Conservation (phyloP, 2,888 invertebrate species). For the Branchinecta sandiegonensis region DNA sequence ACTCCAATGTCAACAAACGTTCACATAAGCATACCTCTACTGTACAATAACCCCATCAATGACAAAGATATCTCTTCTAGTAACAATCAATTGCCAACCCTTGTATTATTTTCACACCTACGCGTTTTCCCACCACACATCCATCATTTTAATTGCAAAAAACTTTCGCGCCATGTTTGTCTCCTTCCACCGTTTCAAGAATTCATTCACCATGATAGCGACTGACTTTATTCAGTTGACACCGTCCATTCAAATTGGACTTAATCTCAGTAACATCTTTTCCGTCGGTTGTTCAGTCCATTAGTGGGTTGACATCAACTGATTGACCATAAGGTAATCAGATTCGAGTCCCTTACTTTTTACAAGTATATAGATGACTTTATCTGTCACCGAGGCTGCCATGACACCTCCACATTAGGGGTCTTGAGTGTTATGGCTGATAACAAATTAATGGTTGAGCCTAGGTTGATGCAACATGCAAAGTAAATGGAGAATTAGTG, state of each 20-base stretch:
- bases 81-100: too few relatives aligned
- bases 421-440: neutral
- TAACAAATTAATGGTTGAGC: conserved; percentile 6
- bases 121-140: too few relatives aligned
- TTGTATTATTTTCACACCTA: too few relatives aligned
- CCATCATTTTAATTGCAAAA: too few relatives aligned
- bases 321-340: conserved; percentile 14
- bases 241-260: neutral
- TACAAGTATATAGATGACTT: neutral
- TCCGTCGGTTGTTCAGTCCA: conserved; percentile 13
- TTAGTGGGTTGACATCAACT: conserved; percentile 12
- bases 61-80: too few relatives aligned
- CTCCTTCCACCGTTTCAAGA: too few relatives aligned
- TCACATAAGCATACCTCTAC: too few relatives aligned
- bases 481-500: conserved; percentile 4
- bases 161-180: too few relatives aligned
- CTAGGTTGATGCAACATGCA: neutral
- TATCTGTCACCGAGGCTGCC: conserved; percentile 8
- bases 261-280: conserved; percentile 12
- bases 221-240: too few relatives aligned
- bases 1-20: too few relatives aligned
- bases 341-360: neutral
- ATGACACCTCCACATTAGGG: neutral
- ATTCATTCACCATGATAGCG: too few relatives aligned
- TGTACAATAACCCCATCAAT: too few relatives aligned